Percentiles rank a stretch among this genome's conserved stretches.
Conservation (phyloP, 2,113 vertebrate species). For the Rousettus leschenaultii region DNA sequence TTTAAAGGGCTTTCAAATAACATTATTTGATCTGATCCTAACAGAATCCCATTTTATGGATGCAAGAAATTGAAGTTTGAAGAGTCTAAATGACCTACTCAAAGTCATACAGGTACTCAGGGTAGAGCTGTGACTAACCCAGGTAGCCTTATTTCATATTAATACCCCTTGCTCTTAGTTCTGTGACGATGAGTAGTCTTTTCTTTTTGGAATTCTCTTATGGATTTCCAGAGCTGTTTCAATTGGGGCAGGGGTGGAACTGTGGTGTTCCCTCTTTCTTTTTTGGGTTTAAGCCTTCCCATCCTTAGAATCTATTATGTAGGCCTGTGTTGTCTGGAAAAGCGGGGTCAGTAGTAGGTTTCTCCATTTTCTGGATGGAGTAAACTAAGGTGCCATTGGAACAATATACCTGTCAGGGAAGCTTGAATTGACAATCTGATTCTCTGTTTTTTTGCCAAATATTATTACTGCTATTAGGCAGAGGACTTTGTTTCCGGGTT, state of each 20-base stretch:
- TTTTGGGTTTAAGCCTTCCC: not conserved
- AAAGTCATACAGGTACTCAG: not conserved
- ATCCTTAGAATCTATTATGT: not conserved
- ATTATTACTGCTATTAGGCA: slow-evolving; percentile 48
- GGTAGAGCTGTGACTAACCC: not conserved
- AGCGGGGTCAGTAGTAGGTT: not conserved
- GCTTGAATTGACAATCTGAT: slow-evolving; percentile 20
- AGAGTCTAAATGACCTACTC: not conserved
- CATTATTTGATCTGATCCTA: not conserved
- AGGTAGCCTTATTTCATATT: not conserved
- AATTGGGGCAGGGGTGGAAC: not conserved
- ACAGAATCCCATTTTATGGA: not conserved
- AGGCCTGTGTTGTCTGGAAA: not conserved
- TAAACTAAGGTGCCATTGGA: not conserved
- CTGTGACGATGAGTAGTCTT: not conserved
- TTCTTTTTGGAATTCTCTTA: not conserved
- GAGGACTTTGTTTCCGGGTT: slow-evolving; percentile 67
- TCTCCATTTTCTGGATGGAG: not conserved
- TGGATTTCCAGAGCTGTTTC: slow-evolving; percentile 6
- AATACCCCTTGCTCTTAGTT: not conserved
- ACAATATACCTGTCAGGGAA: slow-evolving; percentile 8
- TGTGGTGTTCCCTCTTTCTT: not conserved
- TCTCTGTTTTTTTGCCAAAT: slow-evolving; percentile 38
- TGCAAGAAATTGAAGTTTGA: not conserved
- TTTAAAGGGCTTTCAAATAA: slow-evolving; percentile 17